Evolutionary conservation across 92 coral and sea anemone species (phyloP), one percentile per base, ranked within the genome.

Genomic region (Nematostella vectensis): DNA sequence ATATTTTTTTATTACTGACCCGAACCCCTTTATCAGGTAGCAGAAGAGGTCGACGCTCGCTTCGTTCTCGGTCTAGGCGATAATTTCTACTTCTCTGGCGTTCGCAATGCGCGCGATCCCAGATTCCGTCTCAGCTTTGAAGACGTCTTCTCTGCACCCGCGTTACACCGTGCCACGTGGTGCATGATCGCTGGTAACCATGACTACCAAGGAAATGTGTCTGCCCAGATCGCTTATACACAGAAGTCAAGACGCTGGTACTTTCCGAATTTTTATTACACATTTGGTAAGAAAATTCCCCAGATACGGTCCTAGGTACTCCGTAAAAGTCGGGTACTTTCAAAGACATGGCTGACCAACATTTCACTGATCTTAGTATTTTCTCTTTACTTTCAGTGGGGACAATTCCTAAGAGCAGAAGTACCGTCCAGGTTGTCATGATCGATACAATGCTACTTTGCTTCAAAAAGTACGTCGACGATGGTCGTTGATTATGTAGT

Each of bases 151-250:
- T 65, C 56, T 25, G 58, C 55, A n/a, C 91, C 89, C 10, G 52
- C 82, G 45, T 68, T 85, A 25, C 50, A 58, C 29, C 61, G 63
- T 50, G 83, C 87, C 48, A 74, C 72, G 61, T 89, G 97, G 97
- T 87, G 77, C 67, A 78, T 89, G 97, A 63, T 85, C 26, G 97
- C 97, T 16, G 97, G 97, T 53, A 89, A 89, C 66, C 97, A 89
- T 27, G 97, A 89, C 61, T 74, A 89, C 69, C 31, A 44, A 11
- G 62, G 77, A n/a, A 85, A 89, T 63, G 88, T 81, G 39, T 77
- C 95, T 11, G 97, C 95, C 11, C 97, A 89, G 71, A 78, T 89
- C 59, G 81, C 78, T 13, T 89, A 89, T 40, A 77, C 80, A 0
- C 71, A 77, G 52, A 58, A 54, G 33, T 89, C 97, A 17, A 57